phyloP scores from a whole-genome alignment of 1,140 invertebrate genomes.

The Nasonia giraulti region DNA sequence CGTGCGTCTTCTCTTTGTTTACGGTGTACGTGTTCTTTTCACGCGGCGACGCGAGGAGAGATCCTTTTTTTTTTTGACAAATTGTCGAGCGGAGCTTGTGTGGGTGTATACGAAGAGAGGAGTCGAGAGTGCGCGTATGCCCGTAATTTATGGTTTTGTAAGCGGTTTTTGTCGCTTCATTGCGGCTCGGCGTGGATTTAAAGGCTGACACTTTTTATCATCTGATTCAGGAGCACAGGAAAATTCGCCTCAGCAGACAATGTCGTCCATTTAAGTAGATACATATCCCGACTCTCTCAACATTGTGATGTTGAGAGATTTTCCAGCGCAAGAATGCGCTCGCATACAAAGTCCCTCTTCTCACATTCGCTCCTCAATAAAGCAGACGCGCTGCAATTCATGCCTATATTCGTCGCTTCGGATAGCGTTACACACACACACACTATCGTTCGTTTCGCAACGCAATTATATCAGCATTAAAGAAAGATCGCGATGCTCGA shows the following conservation, averaged over 20 bases:
- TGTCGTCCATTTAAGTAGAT: too few species aligned
- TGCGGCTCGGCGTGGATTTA: neutral
- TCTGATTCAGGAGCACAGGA: too few species aligned
- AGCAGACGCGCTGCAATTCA: neutral
- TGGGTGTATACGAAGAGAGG: neutral
- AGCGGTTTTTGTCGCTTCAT: constrained; percentile 1
- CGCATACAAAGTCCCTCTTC: neutral
- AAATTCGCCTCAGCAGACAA: too few species aligned
- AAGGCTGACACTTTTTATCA: neutral
- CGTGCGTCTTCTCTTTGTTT: neutral
- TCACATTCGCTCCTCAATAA: neutral
- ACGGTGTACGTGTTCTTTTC: neutral
- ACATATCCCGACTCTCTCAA: too few species aligned
- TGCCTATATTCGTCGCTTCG: neutral
- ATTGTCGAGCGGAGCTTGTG: neutral
- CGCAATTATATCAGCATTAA: neutral
- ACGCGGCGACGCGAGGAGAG: neutral
- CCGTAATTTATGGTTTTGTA: constrained; percentile 8
- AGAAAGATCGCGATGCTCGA: neutral
- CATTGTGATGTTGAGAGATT: too few species aligned
- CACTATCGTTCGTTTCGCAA: neutral
- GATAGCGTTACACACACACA: neutral
- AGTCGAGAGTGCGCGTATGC: neutral
- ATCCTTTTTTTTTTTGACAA: constrained; percentile 21
- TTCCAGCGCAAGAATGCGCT: neutral